Evolutionary conservation across 2,797 vertebrate genomes (phyloP).

Genomic region (Gymnoscopelus braueri): DNA sequence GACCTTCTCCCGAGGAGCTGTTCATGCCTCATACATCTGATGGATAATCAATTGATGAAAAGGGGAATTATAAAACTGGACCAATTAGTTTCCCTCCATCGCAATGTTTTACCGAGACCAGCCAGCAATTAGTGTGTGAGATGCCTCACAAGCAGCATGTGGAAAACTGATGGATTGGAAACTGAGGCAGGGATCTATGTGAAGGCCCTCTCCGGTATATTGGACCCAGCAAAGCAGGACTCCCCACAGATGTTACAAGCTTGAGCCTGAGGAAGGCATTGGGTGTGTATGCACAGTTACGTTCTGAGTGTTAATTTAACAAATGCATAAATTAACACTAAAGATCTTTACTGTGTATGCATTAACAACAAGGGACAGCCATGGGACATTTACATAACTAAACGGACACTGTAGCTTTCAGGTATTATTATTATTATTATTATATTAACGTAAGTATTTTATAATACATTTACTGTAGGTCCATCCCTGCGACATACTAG

Average conservation of each 20-base stretch:
- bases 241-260: neutral
- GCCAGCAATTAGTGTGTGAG: conserved; percentile 28
- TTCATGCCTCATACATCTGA: conserved; percentile 62
- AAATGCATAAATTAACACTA: no score
- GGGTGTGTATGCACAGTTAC: no score
- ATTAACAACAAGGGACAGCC: no score
- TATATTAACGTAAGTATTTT: no score
- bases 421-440: no score
- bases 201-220: conserved; percentile 14
- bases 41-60: conserved; percentile 74
- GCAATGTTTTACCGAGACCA: conserved; percentile 36
- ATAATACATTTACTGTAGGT: no score
- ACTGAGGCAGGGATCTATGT: conserved; percentile 21
- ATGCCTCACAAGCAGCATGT: conserved; percentile 35
- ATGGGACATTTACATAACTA: no score
- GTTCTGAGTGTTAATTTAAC: no score
- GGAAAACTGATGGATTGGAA: conserved; percentile 35
- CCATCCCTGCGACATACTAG: no score
- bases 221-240: neutral
- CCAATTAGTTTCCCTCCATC: conserved; percentile 56
- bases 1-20: conserved; percentile 56
- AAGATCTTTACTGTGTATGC: no score
- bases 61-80: conserved; percentile 64
- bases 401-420: no score
- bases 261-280: conserved; percentile 8